Conservation (phyloP, 2,888 invertebrate species). For the Trichogramma dendrolimi region DNA sequence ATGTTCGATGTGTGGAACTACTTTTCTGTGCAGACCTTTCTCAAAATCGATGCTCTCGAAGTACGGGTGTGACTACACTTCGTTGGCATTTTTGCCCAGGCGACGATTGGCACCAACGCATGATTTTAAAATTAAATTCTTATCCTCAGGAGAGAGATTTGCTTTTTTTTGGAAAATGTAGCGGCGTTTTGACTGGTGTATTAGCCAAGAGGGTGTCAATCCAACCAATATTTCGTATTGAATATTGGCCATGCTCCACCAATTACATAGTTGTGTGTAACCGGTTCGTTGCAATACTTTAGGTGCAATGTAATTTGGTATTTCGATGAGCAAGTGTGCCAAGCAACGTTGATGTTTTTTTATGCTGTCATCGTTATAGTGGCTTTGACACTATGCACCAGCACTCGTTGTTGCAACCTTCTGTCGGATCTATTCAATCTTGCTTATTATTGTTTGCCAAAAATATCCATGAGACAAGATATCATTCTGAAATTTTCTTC, state of each 20-base stretch:
- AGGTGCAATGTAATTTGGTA: slow-evolving; percentile 99
- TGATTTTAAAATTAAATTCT: slow-evolving; percentile 83
- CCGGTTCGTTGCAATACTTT: slow-evolving; percentile 88
- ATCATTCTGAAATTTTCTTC: no score
- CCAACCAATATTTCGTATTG: slow-evolving; percentile 99
- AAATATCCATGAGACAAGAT: no score
- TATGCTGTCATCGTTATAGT: slow-evolving; percentile 74
- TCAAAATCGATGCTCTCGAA: slow-evolving; percentile 89
- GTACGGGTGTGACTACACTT: slow-evolving; percentile 92
- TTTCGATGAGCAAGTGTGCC: slow-evolving; percentile 97
- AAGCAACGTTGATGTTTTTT: slow-evolving; percentile 90
- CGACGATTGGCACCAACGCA: slow-evolving; percentile 87
- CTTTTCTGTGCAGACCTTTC: slow-evolving; percentile 80
- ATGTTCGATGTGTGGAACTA: slow-evolving; percentile 94
- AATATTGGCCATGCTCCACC: slow-evolving; percentile 99
- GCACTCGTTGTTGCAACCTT: slow-evolving; percentile 68
- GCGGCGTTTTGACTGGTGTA: slow-evolving; percentile 82
- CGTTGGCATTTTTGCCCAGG: slow-evolving; percentile 85
- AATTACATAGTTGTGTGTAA: slow-evolving; percentile 93
- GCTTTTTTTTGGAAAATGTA: slow-evolving; percentile 89
- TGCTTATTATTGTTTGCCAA: slow-evolving; percentile 89
- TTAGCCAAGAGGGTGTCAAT: slow-evolving; percentile 92
- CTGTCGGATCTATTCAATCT: slow-evolving; percentile 94
- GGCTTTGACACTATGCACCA: slow-evolving; percentile 72
- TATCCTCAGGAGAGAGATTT: slow-evolving; percentile 86